These are phyloP conservation scores for Luffia ferchaultella DNA, from an alignment of 2,888 invertebrate species.

Conservation along the genomic window DNA sequence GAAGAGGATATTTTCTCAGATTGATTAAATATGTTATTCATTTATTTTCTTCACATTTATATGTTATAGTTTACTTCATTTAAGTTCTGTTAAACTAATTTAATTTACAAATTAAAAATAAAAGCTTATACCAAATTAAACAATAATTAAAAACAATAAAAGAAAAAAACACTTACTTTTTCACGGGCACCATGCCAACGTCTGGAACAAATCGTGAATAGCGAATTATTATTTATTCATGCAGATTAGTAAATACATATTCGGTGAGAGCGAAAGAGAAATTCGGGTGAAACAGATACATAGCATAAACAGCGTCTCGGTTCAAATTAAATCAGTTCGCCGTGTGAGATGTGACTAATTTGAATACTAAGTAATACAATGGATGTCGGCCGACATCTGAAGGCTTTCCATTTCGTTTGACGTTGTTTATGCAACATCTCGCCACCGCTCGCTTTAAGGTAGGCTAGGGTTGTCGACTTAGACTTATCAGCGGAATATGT, in stretches of 20 bases:
- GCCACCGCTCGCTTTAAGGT: neutral
- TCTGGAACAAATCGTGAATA: constrained; percentile 64
- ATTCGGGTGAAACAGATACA: neutral
- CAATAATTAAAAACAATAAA: neutral
- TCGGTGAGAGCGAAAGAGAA: neutral
- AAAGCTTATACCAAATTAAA: no score
- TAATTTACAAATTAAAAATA: no score
- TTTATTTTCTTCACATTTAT: no score
- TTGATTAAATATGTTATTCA: no score
- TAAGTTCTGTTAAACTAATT: no score
- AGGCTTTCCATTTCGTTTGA: constrained; percentile 29
- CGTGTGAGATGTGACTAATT: constrained; percentile 4
- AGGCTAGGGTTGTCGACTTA: no score
- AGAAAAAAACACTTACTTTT: constrained; percentile 79
- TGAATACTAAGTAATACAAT: constrained; percentile 5
- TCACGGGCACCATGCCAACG: constrained; percentile 93
- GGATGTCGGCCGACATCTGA: constrained; percentile 5
- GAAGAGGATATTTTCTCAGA: no score
- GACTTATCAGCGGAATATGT: no score
- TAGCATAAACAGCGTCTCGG: neutral
- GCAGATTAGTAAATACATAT: neutral
- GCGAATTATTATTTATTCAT: neutral
- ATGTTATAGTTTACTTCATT: no score
- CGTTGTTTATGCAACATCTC: constrained; percentile 30
- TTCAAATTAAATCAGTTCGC: constrained; percentile 2